These are phyloP conservation scores for Caranx ignobilis DNA, from an alignment of 2,113 vertebrate species.

Conservation along the genomic window DNA sequence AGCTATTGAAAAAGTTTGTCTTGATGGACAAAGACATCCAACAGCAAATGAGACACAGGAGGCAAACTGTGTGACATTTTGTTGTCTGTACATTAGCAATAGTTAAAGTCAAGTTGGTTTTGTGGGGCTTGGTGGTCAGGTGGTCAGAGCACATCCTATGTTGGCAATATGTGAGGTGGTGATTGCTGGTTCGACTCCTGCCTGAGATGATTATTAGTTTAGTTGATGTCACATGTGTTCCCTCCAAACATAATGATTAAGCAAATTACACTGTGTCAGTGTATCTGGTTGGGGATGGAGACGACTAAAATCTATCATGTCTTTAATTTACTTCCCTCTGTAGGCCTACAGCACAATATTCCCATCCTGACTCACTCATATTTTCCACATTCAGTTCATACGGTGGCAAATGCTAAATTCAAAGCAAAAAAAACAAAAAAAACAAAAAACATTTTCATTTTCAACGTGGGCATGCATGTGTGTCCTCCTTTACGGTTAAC, in stretches of 20 bases:
- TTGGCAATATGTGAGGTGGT: too few species aligned
- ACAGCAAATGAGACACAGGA: not conserved
- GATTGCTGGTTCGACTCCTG: too few species aligned
- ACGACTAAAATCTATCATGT: not conserved
- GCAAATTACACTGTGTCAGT: not conserved
- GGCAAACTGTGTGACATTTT: not conserved
- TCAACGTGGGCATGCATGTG: conserved; percentile 42
- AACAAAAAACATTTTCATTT: conserved; percentile 55
- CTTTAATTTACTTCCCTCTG: conserved; percentile 2
- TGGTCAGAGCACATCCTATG: too few species aligned
- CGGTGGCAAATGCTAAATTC: conserved; percentile 43
- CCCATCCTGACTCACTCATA: conserved; percentile 10
- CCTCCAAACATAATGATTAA: not conserved
- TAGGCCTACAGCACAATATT: not conserved
- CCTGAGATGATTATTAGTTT: too few species aligned
- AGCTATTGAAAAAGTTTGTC: not conserved
- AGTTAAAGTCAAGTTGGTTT: too few species aligned
- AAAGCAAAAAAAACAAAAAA: conserved; percentile 23
- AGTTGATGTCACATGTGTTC: not conserved
- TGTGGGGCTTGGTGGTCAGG: too few species aligned
- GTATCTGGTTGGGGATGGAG: not conserved
- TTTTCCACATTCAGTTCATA: conserved; percentile 26
- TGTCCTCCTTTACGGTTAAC: conserved; percentile 69
- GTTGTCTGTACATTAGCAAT: too few species aligned
- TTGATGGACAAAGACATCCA: not conserved